These are phyloP conservation scores for Onthophagus sagittarius DNA, from an alignment of 2,888 invertebrate genomes.

Conservation along the genomic window DNA sequence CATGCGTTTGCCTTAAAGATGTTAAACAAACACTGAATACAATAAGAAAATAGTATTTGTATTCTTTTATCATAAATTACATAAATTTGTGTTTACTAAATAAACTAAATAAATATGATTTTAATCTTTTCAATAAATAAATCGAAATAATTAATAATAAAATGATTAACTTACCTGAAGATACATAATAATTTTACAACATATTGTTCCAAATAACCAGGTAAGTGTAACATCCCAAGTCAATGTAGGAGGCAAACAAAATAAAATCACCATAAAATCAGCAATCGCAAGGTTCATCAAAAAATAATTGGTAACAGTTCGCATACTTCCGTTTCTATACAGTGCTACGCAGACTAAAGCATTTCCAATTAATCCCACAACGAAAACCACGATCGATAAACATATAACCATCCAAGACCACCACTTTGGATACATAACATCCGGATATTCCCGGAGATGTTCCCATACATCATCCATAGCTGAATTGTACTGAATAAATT, in stretches of 20 bases:
- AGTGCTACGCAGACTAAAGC: constrained; percentile 86
- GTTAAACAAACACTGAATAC: too few species aligned
- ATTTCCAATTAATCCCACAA: constrained; percentile 82
- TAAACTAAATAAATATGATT: too few species aligned
- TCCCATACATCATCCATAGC: constrained; percentile 43
- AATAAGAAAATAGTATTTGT: too few species aligned
- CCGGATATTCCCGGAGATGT: constrained; percentile 58
- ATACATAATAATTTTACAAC: constrained; percentile 86
- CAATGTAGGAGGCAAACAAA: constrained; percentile 85
- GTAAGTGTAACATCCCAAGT: constrained; percentile 89
- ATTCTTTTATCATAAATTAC: too few species aligned
- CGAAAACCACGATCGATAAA: constrained; percentile 72
- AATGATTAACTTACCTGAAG: constrained; percentile 69
- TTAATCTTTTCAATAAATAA: too few species aligned
- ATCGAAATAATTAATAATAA: background rate
- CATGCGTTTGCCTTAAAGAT: too few species aligned
- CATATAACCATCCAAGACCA: constrained; percentile 77
- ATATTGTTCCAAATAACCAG: constrained; percentile 82
- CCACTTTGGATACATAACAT: constrained; percentile 65
- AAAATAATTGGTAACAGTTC: constrained; percentile 91
- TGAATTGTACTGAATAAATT: background rate
- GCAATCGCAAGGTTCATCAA: constrained; percentile 86
- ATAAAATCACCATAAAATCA: constrained; percentile 84
- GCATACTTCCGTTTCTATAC: constrained; percentile 81
- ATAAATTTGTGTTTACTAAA: too few species aligned